Evolutionary conservation across 2,113 vertebrate species (phyloP).

Genomic region (Pelmatolapia mariae): DNA sequence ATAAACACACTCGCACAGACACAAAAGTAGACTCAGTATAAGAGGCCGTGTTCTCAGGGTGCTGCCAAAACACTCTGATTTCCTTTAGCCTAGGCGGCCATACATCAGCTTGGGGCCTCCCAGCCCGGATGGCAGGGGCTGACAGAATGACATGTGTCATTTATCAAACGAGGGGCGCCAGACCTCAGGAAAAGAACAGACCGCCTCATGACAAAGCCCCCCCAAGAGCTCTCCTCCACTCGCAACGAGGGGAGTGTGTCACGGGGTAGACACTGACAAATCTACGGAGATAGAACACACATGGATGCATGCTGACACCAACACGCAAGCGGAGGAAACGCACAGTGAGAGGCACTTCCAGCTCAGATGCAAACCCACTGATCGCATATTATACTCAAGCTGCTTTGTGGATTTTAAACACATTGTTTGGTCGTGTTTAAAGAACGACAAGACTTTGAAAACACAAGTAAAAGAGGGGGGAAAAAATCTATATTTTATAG

Average conservation of each 20-base stretch:
- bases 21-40: constrained; percentile 61
- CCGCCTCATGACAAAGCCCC: constrained; percentile 65
- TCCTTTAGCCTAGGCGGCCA: constrained; percentile 87
- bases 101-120: constrained; percentile 90
- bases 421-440: not conserved
- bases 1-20: constrained; percentile 6
- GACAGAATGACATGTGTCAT: constrained; percentile 99
- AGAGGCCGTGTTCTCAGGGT: constrained; percentile 85
- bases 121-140: constrained; percentile 94
- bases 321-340: constrained; percentile 42
- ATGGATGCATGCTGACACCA: constrained; percentile 51
- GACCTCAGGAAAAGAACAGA: constrained; percentile 85
- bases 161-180: constrained; percentile 94
- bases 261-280: constrained; percentile 60
- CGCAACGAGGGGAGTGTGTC: constrained; percentile 48
- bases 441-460: not conserved
- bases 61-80: constrained; percentile 95
- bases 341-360: constrained; percentile 15
- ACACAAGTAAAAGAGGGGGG: not conserved
- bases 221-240: constrained; percentile 54
- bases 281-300: constrained; percentile 47
- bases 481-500: not conserved
- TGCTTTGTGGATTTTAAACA: not conserved
- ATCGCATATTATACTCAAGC: not conserved
- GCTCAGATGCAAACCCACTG: constrained; percentile 8